A percentile compares a stretch with the other conserved stretches of the same genome.
phyloP scores from a whole-genome alignment of 2,113 vertebrate species.

The Crypturellus undulatus region DNA sequence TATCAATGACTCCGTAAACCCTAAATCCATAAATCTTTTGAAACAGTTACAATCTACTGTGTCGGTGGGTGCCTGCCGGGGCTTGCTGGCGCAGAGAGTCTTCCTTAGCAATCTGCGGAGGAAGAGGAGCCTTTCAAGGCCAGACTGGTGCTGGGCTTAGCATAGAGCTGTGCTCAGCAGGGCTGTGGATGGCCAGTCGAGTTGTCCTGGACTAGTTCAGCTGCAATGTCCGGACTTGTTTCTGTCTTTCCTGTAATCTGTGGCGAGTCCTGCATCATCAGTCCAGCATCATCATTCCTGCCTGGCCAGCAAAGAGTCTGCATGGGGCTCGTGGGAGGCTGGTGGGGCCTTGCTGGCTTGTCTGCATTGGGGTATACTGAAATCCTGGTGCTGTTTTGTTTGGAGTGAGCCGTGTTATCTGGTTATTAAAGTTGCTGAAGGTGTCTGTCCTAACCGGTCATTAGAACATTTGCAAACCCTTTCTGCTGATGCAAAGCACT shows the following conservation, averaged over 20 bases:
- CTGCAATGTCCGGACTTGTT: neutral
- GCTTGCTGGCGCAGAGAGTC: neutral
- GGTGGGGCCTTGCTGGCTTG: fast-evolving
- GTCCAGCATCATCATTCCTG: neutral
- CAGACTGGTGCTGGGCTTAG: neutral
- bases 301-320: neutral
- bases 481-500: neutral
- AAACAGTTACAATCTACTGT: conserved; percentile 24
- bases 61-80: neutral
- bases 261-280: neutral
- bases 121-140: fast-evolving
- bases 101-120: neutral
- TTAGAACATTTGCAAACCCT: neutral
- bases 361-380: neutral
- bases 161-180: fast-evolving
- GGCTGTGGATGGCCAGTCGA: neutral
- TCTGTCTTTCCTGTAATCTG: neutral
- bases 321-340: fast-evolving
- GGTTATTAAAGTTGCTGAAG: neutral
- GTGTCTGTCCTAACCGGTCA: neutral
- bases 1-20: conserved; percentile 64
- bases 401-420: neutral
- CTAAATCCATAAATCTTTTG: conserved; percentile 38
- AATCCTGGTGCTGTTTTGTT: neutral
- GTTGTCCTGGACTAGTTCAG: neutral